Conservation (phyloP, 1,140 invertebrate genomes). For the Tetramorium alpestre region DNA sequence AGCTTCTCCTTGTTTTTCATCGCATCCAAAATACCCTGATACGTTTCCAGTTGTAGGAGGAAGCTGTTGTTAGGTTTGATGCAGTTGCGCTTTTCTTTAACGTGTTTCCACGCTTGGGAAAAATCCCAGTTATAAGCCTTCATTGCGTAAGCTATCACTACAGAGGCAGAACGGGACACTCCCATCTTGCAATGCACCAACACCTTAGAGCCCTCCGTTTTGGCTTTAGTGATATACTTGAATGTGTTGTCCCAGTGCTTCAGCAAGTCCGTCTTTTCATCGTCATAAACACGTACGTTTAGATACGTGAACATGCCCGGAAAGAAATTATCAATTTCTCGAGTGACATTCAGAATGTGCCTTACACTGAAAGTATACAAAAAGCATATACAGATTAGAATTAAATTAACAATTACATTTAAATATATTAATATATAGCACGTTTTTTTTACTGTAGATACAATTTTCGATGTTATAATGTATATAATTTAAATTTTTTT, state of each 20-base stretch:
- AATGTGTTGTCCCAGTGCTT: constrained; percentile 99
- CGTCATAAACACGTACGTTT: constrained; percentile 98
- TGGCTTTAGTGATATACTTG: constrained; percentile 97
- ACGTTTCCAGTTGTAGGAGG: constrained; percentile 96
- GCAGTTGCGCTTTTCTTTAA: constrained; percentile 95
- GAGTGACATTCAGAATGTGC: constrained; percentile 98
- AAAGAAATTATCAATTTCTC: constrained; percentile 99
- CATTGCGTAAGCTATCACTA: constrained; percentile 99
- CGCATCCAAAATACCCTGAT: constrained; percentile 97
- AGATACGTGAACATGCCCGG: constrained; percentile 98
- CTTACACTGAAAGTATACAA: constrained; percentile 90
- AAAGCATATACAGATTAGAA: background rate
- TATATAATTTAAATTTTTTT: background rate
- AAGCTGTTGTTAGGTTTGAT: constrained; percentile 99
- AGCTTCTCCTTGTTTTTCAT: constrained; percentile 98
- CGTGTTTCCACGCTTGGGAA: constrained; percentile 94
- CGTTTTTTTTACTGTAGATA: background rate
- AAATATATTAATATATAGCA: background rate
- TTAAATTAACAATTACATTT: background rate
- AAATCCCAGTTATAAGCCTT: constrained; percentile 98
- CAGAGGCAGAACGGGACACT: constrained; percentile 98
- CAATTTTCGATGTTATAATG: background rate
- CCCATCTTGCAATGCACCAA: constrained; percentile 99
- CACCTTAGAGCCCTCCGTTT: constrained; percentile 95
- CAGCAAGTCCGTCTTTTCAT: constrained; percentile 97